These are phyloP conservation scores for human (Homo sapiens) DNA, from an alignment of 2,113 vertebrate genomes.

Conservation along the genomic window DNA sequence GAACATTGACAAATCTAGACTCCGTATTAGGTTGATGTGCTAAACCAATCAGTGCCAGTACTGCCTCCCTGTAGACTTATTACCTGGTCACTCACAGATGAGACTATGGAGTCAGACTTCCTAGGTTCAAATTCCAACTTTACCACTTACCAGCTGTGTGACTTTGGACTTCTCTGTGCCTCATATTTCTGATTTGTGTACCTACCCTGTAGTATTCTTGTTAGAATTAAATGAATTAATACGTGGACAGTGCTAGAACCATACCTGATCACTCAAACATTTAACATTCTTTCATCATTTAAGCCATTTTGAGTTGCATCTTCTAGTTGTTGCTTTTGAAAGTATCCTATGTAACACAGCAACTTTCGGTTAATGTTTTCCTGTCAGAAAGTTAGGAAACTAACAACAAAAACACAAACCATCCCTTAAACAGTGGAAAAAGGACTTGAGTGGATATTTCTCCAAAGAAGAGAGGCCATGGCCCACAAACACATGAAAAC, in stretches of 20 bases:
- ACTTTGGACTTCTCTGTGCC: not conserved
- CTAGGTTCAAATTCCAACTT: not conserved
- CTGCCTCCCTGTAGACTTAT: not conserved
- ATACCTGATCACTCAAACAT: not conserved
- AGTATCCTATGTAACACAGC: not conserved
- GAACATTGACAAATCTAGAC: not conserved
- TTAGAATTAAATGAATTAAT: constrained; percentile 7
- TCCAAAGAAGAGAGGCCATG: not conserved
- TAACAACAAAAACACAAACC: not conserved
- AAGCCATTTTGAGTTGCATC: not conserved
- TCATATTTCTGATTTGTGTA: not conserved
- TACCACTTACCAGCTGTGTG: not conserved
- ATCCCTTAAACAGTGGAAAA: not conserved
- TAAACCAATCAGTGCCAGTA: not conserved
- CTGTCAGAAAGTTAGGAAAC: not conserved
- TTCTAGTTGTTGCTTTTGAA: not conserved
- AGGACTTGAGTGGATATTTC: not conserved
- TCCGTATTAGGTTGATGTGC: not conserved
- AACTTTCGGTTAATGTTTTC: not conserved
- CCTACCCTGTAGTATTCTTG: not conserved
- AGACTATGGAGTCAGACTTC: not conserved
- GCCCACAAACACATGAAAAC: too few relatives aligned
- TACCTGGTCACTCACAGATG: not conserved
- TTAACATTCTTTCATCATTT: not conserved
- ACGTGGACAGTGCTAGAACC: not conserved